Base-by-base conservation (phyloP, 2,888 invertebrate species). In the Lysandra bellargus region DNA sequence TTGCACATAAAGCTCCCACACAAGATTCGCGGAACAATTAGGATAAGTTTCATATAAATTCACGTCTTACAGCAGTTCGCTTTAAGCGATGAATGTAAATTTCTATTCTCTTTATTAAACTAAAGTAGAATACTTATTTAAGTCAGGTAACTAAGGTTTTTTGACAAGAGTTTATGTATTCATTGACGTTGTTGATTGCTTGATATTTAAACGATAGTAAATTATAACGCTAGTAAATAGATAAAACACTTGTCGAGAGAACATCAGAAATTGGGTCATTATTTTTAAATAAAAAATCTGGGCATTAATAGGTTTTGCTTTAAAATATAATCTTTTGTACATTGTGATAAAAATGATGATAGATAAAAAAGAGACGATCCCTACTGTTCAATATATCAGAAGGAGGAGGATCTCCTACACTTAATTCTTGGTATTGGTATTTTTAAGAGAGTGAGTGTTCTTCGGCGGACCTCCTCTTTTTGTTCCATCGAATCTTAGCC, bases 1-100 rank as follows among this genome's bases (percentile, higher is more conserved):
- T 94, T 93, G 93, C 94, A 94, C 93, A 91, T 93, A 92, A 93
- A 93, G 93, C 93, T 91, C 91, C 92, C 91, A 88, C 89, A 89
- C 90, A 90, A 91, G 88, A 89, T 89, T 88, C 85, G 90, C 90
- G 90, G 90, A 90, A 89, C 90, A 89, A 93, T 92, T 91, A 91
- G 73, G 73, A 73, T 79, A 79, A 74, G 60, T 44, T 57, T 74
- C 74, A 30, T 74, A 61, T 79, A 74, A 79, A 79, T 79, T 44
- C 79, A 74, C 74, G 30, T 74, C 60, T 74, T 79, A 12, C 23
- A 49, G 37, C 61, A 49, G 49, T 12, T 12, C 44, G 40, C 30
- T 78, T 72, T n/a, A 37, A 33, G 53, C n/a, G 17, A 30, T 69
- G 23, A 14, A 78, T 76, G 40, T 57, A 17, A 49, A 49, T 12